Base-by-base conservation (phyloP, 23 tunicate species). In the Phallusia fumigata region DNA sequence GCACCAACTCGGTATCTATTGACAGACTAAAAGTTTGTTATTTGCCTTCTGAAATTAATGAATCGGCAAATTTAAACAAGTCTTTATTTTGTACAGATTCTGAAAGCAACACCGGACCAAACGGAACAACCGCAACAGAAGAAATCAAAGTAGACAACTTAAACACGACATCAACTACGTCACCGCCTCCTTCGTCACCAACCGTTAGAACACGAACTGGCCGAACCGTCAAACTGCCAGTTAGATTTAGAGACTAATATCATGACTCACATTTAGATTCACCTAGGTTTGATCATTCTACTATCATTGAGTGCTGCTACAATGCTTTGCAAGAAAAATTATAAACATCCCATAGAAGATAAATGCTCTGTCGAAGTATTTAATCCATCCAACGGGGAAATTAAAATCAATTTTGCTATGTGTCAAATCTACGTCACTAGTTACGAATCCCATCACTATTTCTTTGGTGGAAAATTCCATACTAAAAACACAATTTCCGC, bases 1-100 rank as follows among this genome's bases (percentile, higher is more conserved):
- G 36, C 30, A 31, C 18, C 1, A 51, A 53, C 34, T 52, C 83
- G 11, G 83, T 80, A 0, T 52, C 83, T 31, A 80, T 80, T 31
- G 73, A 53, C 44, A 26, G 83, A 47, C 74, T 51, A 32, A 80
- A 52, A 33, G 44, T 35, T 19, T 33, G 44, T 74, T 31, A 35
- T 74, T 58, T 58, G 13, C 69, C 69, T 13, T 21, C 69, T 6
- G 47, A 40, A 40, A 40, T 40, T 3, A 22, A 58, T 58, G 69
- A 6, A 24, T 6, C 69, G 8, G 16, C 69, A 1, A 58, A 58
- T 24, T 22, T 3, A 6, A 22, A 58, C 3, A 13, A 22, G 2
- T 5, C 69, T 58, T 58, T 24, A 58, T 6, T 24, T 24, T 22
- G 28, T 21, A 8, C 69, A 58, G 28, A 22, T 21, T 1, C 3